phyloP scores from a whole-genome alignment of 2,797 vertebrate genomes.

The Crax fasciolata region DNA sequence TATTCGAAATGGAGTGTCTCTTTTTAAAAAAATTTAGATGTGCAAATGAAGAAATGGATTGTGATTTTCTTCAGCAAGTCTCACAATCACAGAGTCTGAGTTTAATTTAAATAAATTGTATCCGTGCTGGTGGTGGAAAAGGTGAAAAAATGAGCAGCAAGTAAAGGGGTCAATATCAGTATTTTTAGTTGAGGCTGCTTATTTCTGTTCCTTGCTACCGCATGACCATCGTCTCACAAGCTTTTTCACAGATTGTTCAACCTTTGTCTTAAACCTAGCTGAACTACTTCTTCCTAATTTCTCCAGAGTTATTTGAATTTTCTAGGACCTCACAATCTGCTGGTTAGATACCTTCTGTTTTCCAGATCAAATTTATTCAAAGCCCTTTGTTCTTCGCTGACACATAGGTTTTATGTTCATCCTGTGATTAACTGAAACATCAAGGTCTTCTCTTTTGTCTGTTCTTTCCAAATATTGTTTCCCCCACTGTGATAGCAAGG shows the following conservation, averaged over 20 bases:
- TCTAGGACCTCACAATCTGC: not conserved
- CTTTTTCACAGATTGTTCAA: not conserved
- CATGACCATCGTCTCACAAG: not conserved
- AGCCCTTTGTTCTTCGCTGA: not conserved
- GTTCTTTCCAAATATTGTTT: not conserved
- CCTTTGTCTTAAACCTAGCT: not conserved
- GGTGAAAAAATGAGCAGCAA: not conserved
- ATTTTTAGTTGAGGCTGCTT: not conserved
- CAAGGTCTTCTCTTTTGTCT: not conserved
- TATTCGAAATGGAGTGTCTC: not conserved
- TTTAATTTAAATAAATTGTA: not conserved
- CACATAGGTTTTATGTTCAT: not conserved
- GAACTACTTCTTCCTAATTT: not conserved
- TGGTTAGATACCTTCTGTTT: not conserved
- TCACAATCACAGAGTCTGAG: not conserved
- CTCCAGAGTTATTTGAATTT: not conserved
- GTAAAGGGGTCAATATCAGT: not conserved
- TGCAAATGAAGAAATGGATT: not conserved
- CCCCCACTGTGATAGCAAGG: not conserved
- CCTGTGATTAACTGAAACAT: not conserved
- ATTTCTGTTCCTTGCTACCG: not conserved
- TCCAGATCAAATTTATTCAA: not conserved
- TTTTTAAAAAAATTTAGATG: not conserved
- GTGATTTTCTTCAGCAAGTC: not conserved
- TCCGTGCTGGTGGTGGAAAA: not conserved